Percentiles rank a stretch among this genome's conserved stretches.
phyloP scores from a whole-genome alignment of 92 coral and sea anemone species.

The Muricea muricata region DNA sequence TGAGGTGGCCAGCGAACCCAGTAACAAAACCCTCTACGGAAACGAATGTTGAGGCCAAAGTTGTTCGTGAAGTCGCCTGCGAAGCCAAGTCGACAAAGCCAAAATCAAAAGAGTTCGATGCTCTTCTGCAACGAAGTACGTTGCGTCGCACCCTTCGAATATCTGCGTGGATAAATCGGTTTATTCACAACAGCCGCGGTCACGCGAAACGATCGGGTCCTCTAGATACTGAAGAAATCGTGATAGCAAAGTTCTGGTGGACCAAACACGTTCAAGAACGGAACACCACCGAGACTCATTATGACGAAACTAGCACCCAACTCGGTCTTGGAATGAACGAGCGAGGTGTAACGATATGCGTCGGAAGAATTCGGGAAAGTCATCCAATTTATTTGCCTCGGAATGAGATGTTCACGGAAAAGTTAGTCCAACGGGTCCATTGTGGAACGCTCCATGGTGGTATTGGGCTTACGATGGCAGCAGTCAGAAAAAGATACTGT shows the following conservation, averaged over 20 bases:
- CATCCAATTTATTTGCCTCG: no score
- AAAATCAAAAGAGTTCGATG: slow-evolving; percentile 8
- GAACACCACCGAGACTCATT: no score
- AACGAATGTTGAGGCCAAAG: not conserved
- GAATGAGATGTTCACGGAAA: no score
- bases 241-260: slow-evolving; percentile 36
- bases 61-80: not conserved
- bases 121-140: no score
- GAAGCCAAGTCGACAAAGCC: slow-evolving; percentile 9
- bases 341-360: no score
- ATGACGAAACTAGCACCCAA: no score
- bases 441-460: no score
- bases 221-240: slow-evolving; percentile 35
- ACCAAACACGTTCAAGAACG: no score
- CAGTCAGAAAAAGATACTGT: not conserved
- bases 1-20: not conserved
- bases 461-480: no score
- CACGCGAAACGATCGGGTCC: not conserved
- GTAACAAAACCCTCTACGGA: not conserved
- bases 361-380: no score
- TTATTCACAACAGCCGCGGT: slow-evolving; percentile 19
- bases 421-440: no score
- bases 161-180: slow-evolving; percentile 48
- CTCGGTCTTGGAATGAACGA: no score
- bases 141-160: slow-evolving; percentile 20